phyloP scores from a whole-genome alignment of 2,113 vertebrate genomes.

The Corythornis cristatus region DNA sequence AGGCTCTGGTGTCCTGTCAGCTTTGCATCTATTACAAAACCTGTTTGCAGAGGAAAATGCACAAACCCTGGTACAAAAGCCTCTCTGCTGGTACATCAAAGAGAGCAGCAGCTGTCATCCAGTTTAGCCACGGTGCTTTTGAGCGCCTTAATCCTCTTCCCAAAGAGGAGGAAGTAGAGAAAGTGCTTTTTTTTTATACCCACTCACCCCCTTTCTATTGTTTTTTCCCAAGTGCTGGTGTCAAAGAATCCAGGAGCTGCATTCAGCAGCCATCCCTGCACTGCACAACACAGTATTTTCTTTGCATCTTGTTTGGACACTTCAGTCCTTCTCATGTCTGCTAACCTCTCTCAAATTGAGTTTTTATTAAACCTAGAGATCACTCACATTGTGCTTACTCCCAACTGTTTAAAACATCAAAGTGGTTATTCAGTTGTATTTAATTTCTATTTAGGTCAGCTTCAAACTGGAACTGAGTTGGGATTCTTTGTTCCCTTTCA shows the following conservation, averaged over 20 bases:
- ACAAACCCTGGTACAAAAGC: background rate
- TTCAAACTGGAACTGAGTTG: background rate
- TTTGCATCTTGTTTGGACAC: background rate
- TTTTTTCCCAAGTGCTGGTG: background rate
- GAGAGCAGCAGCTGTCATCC: conserved; percentile 53
- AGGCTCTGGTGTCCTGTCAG: background rate
- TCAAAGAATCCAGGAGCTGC: background rate
- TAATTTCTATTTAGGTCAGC: background rate
- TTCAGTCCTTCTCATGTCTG: background rate
- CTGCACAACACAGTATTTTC: background rate
- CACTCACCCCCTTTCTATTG: background rate
- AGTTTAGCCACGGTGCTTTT: background rate
- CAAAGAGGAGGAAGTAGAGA: background rate
- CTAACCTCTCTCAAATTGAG: background rate
- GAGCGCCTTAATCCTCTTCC: conserved; percentile 47
- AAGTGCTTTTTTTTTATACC: background rate
- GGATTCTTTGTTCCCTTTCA: background rate
- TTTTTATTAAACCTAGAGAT: background rate
- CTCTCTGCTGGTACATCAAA: conserved; percentile 23
- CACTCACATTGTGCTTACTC: background rate
- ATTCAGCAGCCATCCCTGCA: background rate
- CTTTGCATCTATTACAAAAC: conserved; percentile 33
- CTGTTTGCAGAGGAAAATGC: background rate
- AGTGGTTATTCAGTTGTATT: background rate
- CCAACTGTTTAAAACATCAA: background rate